These are phyloP conservation scores for Diacarnus erythraeanus DNA, from an alignment of 37 sponge, comb jelly and placozoan genomes.

Conservation along the genomic window DNA sequence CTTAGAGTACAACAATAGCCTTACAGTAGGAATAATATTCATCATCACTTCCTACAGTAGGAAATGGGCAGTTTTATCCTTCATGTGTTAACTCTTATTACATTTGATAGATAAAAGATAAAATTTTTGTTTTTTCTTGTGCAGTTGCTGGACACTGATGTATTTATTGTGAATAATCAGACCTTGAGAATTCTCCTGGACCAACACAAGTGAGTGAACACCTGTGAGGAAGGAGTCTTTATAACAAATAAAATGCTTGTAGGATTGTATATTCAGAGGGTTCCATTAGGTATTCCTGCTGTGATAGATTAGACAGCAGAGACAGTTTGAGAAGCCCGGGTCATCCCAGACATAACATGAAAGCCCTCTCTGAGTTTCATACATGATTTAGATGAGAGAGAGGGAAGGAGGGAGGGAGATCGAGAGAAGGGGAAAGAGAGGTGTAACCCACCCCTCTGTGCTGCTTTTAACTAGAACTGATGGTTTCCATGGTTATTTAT, in stretches of 20 bases:
- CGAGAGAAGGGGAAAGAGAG: too few species aligned
- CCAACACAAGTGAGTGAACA: slow-evolving; percentile 58
- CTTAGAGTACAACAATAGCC: too few species aligned
- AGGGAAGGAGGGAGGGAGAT: too few species aligned
- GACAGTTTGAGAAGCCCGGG: too few species aligned
- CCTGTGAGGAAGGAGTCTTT: neutral
- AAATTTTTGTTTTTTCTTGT: neutral
- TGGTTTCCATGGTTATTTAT: too few species aligned
- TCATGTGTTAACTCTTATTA: neutral
- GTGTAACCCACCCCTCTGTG: too few species aligned
- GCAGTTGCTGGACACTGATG: slow-evolving; percentile 81
- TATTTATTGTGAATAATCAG: slow-evolving; percentile 73
- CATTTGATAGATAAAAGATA: neutral
- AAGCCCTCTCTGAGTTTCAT: too few species aligned
- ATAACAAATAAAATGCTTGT: neutral
- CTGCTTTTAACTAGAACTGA: too few species aligned
- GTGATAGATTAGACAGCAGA: too few species aligned
- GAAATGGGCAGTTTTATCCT: neutral
- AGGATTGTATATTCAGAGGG: neutral
- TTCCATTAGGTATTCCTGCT: neutral
- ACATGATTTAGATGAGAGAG: too few species aligned
- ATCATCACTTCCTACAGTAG: neutral
- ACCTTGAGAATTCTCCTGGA: slow-evolving; percentile 63
- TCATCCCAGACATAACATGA: too few species aligned
- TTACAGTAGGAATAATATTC: too few species aligned